Percentiles rank a stretch among this genome's conserved stretches.
phyloP scores from a whole-genome alignment of 2,797 vertebrate genomes.

The Eleutherodactylus coqui region DNA sequence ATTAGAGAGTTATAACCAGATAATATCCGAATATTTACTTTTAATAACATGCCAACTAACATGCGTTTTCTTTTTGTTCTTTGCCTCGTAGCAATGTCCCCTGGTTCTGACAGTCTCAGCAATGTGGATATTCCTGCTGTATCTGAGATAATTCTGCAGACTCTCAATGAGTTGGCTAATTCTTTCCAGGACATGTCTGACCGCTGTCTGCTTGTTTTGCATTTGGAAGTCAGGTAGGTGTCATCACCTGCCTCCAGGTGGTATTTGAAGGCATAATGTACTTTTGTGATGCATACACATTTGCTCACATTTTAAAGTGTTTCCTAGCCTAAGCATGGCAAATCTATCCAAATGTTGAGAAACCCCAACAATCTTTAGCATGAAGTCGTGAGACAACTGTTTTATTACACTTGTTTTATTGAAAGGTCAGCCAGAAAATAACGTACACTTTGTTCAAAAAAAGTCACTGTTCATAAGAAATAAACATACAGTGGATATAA shows the following conservation, averaged over 20 bases:
- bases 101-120: slow-evolving; percentile 82
- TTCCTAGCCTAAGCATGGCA: not conserved
- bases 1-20: not conserved
- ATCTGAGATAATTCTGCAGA: slow-evolving; percentile 93
- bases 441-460: too few relatives aligned
- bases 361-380: too few relatives aligned
- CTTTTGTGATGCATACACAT: not conserved
- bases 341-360: too few relatives aligned
- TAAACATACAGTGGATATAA: too few relatives aligned
- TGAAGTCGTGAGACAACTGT: too few relatives aligned
- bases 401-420: too few relatives aligned
- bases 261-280: not conserved
- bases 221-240: slow-evolving; percentile 94
- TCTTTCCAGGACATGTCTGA: slow-evolving; percentile 95
- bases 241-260: not conserved
- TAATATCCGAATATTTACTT: not conserved
- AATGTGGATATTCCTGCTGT: slow-evolving; percentile 83
- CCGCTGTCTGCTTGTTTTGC: slow-evolving; percentile 91
- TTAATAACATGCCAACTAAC: not conserved
- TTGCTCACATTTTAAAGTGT: not conserved
- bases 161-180: slow-evolving; percentile 86
- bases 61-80: slow-evolving; percentile 5
- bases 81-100: slow-evolving; percentile 72
- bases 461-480: too few relatives aligned
- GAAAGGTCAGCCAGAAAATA: too few relatives aligned